These are phyloP conservation scores for Spea multiplicata DNA, from an alignment of 2,113 vertebrate species.

Conservation along the genomic window DNA sequence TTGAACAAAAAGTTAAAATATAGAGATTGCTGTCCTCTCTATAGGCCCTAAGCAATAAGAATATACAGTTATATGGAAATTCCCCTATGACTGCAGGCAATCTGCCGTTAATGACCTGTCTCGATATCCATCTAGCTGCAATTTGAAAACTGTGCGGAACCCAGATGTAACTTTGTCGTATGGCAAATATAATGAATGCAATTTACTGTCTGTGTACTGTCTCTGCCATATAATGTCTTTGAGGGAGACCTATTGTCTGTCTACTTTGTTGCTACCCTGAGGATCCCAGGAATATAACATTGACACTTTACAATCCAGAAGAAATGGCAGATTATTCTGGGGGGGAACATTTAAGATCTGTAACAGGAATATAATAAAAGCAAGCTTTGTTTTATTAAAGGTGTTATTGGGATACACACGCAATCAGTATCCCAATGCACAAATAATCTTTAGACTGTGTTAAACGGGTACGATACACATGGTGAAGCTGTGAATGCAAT, in stretches of 20 bases:
- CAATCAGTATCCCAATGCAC: not conserved
- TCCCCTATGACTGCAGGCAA: too few species aligned
- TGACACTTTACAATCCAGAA: not conserved
- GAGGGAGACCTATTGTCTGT: slow-evolving; percentile 7
- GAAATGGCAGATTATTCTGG: not conserved
- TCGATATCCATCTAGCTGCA: not conserved
- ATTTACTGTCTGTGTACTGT: slow-evolving; percentile 39
- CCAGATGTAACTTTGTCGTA: slow-evolving; percentile 13
- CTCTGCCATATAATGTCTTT: not conserved
- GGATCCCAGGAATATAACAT: slow-evolving; percentile 18
- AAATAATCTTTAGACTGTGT: not conserved
- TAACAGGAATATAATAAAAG: not conserved
- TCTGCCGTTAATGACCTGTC: too few species aligned
- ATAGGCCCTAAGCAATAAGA: too few species aligned
- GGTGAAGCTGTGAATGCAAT: too few species aligned
- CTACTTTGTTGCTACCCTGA: slow-evolving; percentile 29
- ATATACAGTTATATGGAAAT: too few species aligned
- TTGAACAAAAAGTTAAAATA: too few species aligned
- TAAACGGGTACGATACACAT: not conserved
- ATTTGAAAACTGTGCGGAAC: slow-evolving; percentile 19
- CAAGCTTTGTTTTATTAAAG: slow-evolving; percentile 11
- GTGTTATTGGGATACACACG: not conserved
- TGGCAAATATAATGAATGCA: slow-evolving; percentile 27
- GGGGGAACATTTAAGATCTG: slow-evolving; percentile 10
- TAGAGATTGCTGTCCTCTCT: too few species aligned